Conservation (phyloP, 2,888 invertebrate species). For the Leucozona laternaria region DNA sequence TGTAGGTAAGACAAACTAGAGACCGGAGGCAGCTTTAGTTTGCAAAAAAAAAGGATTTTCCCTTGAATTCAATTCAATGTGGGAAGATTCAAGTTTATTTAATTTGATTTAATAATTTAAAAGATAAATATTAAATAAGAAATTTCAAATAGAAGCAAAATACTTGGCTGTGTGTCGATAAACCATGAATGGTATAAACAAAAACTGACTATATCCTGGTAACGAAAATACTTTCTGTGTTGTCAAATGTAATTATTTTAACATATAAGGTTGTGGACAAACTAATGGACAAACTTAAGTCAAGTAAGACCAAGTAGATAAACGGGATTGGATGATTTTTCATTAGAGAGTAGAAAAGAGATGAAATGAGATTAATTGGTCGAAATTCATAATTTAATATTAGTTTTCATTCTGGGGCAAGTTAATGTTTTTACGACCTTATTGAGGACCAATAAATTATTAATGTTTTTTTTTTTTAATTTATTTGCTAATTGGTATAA, state of each 20-base stretch:
- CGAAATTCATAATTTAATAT: background rate
- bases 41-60: background rate
- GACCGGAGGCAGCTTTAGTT: background rate
- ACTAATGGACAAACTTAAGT: too few relatives aligned
- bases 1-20: constrained; percentile 4
- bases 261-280: too few relatives aligned
- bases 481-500: background rate
- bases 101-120: background rate
- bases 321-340: too few relatives aligned
- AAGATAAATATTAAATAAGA: background rate
- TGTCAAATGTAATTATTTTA: background rate
- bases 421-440: too few relatives aligned
- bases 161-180: background rate
- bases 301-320: too few relatives aligned
- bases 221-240: background rate
- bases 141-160: background rate
- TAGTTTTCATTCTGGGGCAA: background rate
- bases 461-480: too few relatives aligned
- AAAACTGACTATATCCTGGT: background rate
- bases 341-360: too few relatives aligned
- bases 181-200: background rate
- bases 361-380: background rate
- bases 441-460: too few relatives aligned
- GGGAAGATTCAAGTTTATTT: background rate
- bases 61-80: background rate